Base-by-base conservation (phyloP, 1,140 invertebrate species). In the Coelopa frigida region DNA sequence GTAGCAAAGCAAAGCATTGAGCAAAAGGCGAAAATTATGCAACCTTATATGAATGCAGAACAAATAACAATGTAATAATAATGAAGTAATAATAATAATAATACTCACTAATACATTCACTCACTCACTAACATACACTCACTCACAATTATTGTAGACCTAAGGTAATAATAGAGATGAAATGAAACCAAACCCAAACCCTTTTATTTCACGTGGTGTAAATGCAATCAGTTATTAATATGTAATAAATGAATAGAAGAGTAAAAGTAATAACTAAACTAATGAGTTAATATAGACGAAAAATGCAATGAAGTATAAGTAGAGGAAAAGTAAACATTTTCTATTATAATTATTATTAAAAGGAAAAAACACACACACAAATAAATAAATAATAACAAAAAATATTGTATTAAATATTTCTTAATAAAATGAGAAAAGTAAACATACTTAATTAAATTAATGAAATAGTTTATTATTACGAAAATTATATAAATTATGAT, bases 221-320 rank as follows among this genome's bases (percentile, higher is more conserved):
- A 64, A 64, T 64, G 60, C 60, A 63, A 63, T 63, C 60, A 63
- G 58, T 61, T 63, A 63, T n/a, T n/a, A n/a, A n/a, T n/a, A n/a
- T n/a, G n/a, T n/a, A 54, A 56, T 52, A 62, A 59, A 55, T 61
- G 59, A 63, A 22, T 56, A 48, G 49, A 50, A 56, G 47, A 42
- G 41, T 53, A 39, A 43, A 29, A 45, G 50, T 31, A 35, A 48
- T n/a, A 51, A 39, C 36, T 46, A 36, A 48, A 41, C 26, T 47
- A 31, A 53, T n/a, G n/a, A n/a, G n/a, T 15, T 15, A 33, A 33
- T 7, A 29, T 29, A 29, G 27, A 8, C 8, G 27, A 2, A 7
- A 40, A 40, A 40, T 5, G 10, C 15, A 24, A 10, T 40, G 22
- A 37, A 20, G 22, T 37, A 40, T 26, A 26, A 40, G 11, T 7